These are phyloP conservation scores for Tetranychus truncatus DNA, from an alignment of 2,888 invertebrate species.

Conservation along the genomic window DNA sequence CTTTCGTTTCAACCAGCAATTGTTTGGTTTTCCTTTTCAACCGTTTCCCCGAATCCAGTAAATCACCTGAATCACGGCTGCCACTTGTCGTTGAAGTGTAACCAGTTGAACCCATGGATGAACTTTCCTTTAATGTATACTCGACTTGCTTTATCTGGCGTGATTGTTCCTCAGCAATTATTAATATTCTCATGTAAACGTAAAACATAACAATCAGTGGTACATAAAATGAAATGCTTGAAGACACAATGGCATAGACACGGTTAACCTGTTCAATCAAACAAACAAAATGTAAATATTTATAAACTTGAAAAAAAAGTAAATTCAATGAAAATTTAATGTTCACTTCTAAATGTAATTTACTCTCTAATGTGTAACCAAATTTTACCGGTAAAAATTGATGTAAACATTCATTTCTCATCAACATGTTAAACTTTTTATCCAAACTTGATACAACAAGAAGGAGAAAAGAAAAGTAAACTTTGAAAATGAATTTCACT, in stretches of 20 bases:
- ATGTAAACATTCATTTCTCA: too few relatives aligned
- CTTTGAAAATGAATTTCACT: background rate
- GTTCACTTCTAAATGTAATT: too few relatives aligned
- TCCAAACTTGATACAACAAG: background rate
- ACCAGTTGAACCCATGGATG: background rate
- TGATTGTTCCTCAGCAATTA: constrained; percentile 30
- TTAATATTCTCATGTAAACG: constrained; percentile 30
- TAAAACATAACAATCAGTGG: constrained; percentile 31
- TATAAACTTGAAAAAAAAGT: background rate
- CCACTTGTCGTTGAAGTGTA: background rate
- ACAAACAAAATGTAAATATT: too few relatives aligned
- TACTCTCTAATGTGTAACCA: too few relatives aligned
- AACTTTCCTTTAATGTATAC: background rate
- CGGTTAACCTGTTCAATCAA: constrained; percentile 27
- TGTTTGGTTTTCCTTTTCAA: constrained; percentile 73
- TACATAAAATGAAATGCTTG: constrained; percentile 31
- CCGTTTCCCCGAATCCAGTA: constrained; percentile 31
- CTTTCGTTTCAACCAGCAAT: constrained; percentile 86
- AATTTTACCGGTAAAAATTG: too few relatives aligned
- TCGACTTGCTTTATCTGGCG: constrained; percentile 29
- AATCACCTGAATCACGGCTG: constrained; percentile 10
- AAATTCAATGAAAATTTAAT: background rate
- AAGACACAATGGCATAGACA: constrained; percentile 31
- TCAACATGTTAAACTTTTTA: background rate
- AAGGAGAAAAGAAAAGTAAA: background rate